phyloP scores from a whole-genome alignment of 2,888 invertebrate genomes.

The Coelopa pilipes region DNA sequence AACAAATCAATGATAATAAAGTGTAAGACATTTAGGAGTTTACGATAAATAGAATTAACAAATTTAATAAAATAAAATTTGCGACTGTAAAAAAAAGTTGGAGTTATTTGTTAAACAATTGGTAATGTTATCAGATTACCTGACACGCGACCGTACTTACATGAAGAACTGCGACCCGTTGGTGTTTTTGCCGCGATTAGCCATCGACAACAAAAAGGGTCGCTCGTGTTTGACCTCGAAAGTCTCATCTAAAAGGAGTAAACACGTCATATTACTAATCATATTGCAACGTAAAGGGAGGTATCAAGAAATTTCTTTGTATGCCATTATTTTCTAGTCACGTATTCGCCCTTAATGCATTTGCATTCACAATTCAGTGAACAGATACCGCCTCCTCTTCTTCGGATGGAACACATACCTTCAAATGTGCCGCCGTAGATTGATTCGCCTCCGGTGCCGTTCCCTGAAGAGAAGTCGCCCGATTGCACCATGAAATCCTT shows the following conservation, averaged over 20 bases:
- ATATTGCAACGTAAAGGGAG: too few relatives aligned
- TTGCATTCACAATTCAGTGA: too few relatives aligned
- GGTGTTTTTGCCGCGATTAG: slow-evolving; percentile 96
- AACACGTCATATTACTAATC: too few relatives aligned
- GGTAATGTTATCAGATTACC: background rate
- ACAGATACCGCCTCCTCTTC: too few relatives aligned
- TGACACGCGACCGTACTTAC: slow-evolving; percentile 74
- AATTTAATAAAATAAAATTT: slow-evolving; percentile 16
- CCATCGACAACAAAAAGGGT: slow-evolving; percentile 96
- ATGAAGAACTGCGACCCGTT: slow-evolving; percentile 99
- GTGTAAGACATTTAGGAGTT: slow-evolving; percentile 28
- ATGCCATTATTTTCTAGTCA: too few relatives aligned
- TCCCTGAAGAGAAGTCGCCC: slow-evolving; percentile 89
- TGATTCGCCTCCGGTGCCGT: slow-evolving; percentile 98
- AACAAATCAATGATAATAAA: slow-evolving; percentile 60
- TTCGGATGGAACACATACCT: slow-evolving; percentile 75
- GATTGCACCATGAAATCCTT: slow-evolving; percentile 98
- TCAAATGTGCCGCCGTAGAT: slow-evolving; percentile 97
- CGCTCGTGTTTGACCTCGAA: slow-evolving; percentile 89
- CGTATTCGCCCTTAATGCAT: too few relatives aligned
- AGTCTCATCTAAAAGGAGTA: slow-evolving; percentile 87
- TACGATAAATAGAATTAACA: slow-evolving; percentile 28
- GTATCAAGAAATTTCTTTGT: too few relatives aligned
- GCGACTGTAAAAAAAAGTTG: slow-evolving; percentile 26
- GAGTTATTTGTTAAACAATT: slow-evolving; percentile 10